A percentile compares a stretch with the other conserved stretches of the same genome.
Evolutionary conservation across 2,888 invertebrate genomes (phyloP).

Genomic region (Aromia moschata): DNA sequence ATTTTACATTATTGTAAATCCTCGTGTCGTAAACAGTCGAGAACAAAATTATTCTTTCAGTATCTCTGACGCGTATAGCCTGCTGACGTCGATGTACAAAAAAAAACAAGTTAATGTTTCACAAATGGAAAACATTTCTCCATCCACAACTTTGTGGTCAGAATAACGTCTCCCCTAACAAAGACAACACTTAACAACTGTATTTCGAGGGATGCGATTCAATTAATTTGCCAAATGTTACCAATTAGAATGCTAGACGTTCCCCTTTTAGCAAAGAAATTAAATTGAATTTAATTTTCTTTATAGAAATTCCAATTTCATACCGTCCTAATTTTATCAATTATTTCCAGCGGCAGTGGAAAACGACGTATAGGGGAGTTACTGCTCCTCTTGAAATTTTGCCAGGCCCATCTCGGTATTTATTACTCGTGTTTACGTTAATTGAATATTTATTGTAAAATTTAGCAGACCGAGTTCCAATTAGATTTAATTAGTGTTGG

Average conservation of each 20-base stretch:
- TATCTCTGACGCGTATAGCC: no score
- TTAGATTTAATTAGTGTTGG: no score
- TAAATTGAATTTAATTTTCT: constrained; percentile 19
- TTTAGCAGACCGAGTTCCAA: background rate
- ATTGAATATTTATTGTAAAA: constrained; percentile 7
- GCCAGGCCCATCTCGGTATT: constrained; percentile 4
- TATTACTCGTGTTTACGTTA: constrained; percentile 9
- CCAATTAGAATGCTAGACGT: constrained; percentile 22
- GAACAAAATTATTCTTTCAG: no score
- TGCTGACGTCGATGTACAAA: background rate
- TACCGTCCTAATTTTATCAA: constrained; percentile 16
- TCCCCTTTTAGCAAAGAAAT: constrained; percentile 19
- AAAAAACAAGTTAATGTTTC: background rate
- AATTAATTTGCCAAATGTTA: constrained; percentile 16
- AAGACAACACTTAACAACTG: constrained; percentile 18
- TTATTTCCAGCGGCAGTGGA: no score
- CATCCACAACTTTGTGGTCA: background rate
- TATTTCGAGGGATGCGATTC: constrained; percentile 9
- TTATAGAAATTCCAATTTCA: constrained; percentile 22
- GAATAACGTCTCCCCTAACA: background rate
- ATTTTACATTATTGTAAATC: no score
- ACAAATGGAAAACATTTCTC: background rate
- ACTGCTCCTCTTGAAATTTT: constrained; percentile 9
- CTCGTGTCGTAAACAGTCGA: no score
- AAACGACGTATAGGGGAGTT: background rate